Evolutionary conservation across 2,888 invertebrate species (phyloP).

Genomic region (Drosophila macrospina): DNA sequence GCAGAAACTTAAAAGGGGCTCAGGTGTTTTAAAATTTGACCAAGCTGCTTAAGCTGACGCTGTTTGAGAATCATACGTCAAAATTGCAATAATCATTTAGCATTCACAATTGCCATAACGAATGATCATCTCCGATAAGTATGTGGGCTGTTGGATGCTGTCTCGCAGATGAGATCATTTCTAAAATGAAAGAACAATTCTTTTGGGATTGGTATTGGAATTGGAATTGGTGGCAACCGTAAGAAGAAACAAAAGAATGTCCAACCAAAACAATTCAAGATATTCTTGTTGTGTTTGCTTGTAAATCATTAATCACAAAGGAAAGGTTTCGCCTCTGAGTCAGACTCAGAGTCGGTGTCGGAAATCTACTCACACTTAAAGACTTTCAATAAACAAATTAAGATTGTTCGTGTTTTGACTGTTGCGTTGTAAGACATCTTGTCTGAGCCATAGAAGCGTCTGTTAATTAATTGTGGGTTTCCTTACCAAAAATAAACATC

Average conservation of each 20-base stretch:
- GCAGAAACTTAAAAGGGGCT: neutral
- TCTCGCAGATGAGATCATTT: conserved; percentile 71
- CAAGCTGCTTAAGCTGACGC: neutral
- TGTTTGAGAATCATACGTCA: conserved; percentile 1
- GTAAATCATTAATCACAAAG: conserved; percentile 76
- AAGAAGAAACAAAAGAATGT: conserved; percentile 58
- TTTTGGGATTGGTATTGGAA: conserved; percentile 17
- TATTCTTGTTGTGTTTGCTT: conserved; percentile 42
- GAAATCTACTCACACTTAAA: conserved; percentile 31
- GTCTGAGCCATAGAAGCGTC: conserved; percentile 16
- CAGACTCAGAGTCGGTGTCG: conserved; percentile 16
- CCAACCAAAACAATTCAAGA: conserved; percentile 28
- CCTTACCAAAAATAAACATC: conserved; percentile 11
- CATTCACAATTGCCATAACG: conserved; percentile 38
- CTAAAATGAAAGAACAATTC: conserved; percentile 59
- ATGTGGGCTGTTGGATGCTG: conserved; percentile 62
- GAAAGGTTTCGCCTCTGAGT: conserved; percentile 41
- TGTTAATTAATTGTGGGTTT: conserved; percentile 48
- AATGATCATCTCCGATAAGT: conserved; percentile 40
- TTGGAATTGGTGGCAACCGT: conserved; percentile 21
- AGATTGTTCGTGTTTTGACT: conserved; percentile 22
- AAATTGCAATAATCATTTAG: conserved; percentile 24
- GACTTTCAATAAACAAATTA: conserved; percentile 62
- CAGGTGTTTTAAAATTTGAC: conserved; percentile 24
- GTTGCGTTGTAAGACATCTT: conserved; percentile 12